Conservation (phyloP, 2,113 vertebrate species). For the Heterotilapia buettikoferi region DNA sequence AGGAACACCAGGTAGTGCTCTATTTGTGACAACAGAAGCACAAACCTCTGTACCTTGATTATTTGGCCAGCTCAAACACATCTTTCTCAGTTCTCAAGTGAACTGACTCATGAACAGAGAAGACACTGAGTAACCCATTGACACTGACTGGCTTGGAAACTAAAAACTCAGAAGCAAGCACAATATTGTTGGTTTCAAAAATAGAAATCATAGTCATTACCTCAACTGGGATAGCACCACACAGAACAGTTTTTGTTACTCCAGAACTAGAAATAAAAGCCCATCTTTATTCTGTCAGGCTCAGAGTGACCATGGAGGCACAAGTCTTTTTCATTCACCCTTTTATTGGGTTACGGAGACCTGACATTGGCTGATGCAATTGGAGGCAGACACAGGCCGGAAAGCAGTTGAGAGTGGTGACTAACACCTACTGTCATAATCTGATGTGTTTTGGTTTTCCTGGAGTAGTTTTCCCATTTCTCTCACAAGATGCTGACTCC, state of each 20-base stretch:
- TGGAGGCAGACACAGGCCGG: neutral
- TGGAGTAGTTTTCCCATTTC: neutral
- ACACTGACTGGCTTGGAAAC: neutral
- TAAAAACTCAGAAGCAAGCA: neutral
- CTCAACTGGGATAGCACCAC: neutral
- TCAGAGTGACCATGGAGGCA: neutral
- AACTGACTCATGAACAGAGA: neutral
- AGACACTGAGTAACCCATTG: accelerated
- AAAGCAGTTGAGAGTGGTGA: neutral
- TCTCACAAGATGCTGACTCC: neutral
- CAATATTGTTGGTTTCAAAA: neutral
- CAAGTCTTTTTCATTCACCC: neutral
- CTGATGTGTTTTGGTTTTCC: neutral
- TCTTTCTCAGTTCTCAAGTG: neutral
- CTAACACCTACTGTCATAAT: neutral
- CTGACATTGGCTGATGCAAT: neutral
- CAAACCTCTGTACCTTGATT: neutral
- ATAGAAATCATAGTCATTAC: neutral
- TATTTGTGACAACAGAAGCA: neutral
- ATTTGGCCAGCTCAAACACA: neutral
- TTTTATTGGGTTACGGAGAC: neutral
- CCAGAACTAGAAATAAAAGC: neutral
- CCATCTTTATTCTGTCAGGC: neutral
- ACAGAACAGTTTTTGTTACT: neutral
- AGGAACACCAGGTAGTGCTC: neutral